Percentiles rank a stretch among this genome's conserved stretches.
These are phyloP conservation scores for Odontesthes bonariensis DNA, from an alignment of 2,113 vertebrate species.

Conservation along the genomic window DNA sequence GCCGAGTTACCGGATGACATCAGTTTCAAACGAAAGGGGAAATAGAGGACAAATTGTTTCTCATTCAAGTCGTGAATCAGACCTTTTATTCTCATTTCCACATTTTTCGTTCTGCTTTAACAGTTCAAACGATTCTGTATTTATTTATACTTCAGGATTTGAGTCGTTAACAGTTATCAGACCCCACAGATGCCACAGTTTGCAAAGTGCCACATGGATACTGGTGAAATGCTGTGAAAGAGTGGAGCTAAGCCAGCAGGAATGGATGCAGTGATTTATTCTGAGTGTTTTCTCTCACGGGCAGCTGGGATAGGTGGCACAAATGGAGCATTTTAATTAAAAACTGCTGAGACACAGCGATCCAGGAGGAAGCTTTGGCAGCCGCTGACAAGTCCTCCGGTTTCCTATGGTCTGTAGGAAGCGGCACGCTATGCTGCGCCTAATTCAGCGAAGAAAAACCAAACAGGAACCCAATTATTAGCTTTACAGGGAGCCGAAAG, in stretches of 20 bases:
- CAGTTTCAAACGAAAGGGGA: background rate
- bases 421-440: constrained; percentile 32
- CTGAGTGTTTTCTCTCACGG: constrained; percentile 61
- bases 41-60: accelerated
- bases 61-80: background rate
- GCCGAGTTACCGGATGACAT: background rate
- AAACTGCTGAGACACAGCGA: constrained; percentile 80
- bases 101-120: background rate
- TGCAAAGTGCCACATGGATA: constrained; percentile 41
- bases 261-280: constrained; percentile 60
- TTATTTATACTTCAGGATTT: constrained; percentile 23
- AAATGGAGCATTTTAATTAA: constrained; percentile 82
- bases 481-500: constrained; percentile 26
- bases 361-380: constrained; percentile 61
- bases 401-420: constrained; percentile 34
- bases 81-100: constrained; percentile 3
- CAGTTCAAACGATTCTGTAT: background rate
- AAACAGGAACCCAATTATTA: constrained; percentile 44
- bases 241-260: constrained; percentile 45
- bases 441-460: constrained; percentile 49
- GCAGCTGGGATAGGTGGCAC: constrained; percentile 70
- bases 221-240: constrained; percentile 51
- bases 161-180: constrained; percentile 32
- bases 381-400: constrained; percentile 25
- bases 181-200: constrained; percentile 31